phyloP scores from a whole-genome alignment of 1,140 invertebrate species.

The Mactra quadrangularis region DNA sequence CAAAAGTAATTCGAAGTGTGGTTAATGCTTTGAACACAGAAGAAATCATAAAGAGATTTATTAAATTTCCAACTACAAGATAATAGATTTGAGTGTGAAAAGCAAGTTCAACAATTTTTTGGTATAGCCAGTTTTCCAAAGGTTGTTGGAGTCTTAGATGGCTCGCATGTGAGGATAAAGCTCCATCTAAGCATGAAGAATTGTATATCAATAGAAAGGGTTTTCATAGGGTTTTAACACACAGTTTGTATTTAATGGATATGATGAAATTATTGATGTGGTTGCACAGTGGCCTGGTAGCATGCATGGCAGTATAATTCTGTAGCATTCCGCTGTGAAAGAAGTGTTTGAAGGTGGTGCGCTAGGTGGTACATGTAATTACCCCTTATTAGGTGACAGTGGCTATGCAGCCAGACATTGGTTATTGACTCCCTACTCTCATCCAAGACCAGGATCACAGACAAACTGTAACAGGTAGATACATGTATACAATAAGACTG shows the following conservation, averaged over 20 bases:
- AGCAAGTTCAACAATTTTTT: too few relatives aligned
- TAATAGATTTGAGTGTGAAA: too few relatives aligned
- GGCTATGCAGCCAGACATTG: background rate
- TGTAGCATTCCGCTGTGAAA: background rate
- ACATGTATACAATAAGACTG: too few relatives aligned
- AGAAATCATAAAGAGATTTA: too few relatives aligned
- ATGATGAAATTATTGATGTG: background rate
- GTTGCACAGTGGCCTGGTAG: background rate
- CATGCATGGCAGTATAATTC: background rate
- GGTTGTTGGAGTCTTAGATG: background rate
- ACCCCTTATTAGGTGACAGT: background rate
- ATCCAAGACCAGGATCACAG: too few relatives aligned
- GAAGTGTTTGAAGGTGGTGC: background rate
- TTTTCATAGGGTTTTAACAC: background rate
- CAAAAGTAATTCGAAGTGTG: too few relatives aligned
- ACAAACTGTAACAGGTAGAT: too few relatives aligned
- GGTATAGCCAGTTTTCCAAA: too few relatives aligned
- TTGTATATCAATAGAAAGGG: background rate
- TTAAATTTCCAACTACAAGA: too few relatives aligned
- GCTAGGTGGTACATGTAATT: background rate
- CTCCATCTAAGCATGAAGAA: background rate
- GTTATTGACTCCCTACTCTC: background rate
- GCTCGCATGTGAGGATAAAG: background rate
- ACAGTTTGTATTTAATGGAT: background rate
- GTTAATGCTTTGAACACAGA: too few relatives aligned